Evolutionary conservation across 2,888 invertebrate species (phyloP).

Genomic region (Drosophila picticornis): DNA sequence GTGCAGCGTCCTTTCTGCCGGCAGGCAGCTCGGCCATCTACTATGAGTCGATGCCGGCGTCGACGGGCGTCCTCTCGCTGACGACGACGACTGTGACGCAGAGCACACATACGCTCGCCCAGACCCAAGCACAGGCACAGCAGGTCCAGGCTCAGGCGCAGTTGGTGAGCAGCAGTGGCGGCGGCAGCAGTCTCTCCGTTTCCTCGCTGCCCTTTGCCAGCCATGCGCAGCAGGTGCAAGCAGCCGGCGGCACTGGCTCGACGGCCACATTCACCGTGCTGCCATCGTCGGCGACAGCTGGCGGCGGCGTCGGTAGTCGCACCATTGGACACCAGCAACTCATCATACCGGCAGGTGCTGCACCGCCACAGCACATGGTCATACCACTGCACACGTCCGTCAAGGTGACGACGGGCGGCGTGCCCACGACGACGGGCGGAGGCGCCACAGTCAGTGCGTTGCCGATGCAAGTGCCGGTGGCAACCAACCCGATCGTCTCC

Average conservation of each 20-base stretch:
- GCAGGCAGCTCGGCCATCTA: conserved; percentile 84
- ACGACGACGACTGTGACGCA: conserved; percentile 84
- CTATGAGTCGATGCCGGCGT: conserved; percentile 84
- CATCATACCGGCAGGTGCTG: conserved; percentile 62
- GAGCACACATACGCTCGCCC: conserved; percentile 73
- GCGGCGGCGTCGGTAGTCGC: conserved; percentile 67
- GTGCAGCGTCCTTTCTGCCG: conserved; percentile 76
- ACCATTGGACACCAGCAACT: conserved; percentile 82
- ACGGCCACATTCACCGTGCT: conserved; percentile 85
- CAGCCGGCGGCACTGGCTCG: conserved; percentile 46
- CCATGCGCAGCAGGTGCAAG: conserved; percentile 53
- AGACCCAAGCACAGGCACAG: conserved; percentile 39
- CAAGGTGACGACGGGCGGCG: conserved; percentile 78
- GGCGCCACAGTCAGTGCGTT: conserved; percentile 63
- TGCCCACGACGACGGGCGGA: conserved; percentile 59
- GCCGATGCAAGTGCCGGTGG: conserved; percentile 47
- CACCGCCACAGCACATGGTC: conserved; percentile 80
- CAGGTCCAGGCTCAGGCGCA: conserved; percentile 60
- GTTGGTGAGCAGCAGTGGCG: conserved; percentile 63
- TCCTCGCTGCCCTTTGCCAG: conserved; percentile 82
- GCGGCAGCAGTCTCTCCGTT: conserved; percentile 66
- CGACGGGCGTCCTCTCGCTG: conserved; percentile 83
- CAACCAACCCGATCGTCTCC: conserved; percentile 65
- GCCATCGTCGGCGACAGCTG: conserved; percentile 68
- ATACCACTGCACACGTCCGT: conserved; percentile 83